phyloP scores from a whole-genome alignment of 2,797 vertebrate species.

The Karalla daura region DNA sequence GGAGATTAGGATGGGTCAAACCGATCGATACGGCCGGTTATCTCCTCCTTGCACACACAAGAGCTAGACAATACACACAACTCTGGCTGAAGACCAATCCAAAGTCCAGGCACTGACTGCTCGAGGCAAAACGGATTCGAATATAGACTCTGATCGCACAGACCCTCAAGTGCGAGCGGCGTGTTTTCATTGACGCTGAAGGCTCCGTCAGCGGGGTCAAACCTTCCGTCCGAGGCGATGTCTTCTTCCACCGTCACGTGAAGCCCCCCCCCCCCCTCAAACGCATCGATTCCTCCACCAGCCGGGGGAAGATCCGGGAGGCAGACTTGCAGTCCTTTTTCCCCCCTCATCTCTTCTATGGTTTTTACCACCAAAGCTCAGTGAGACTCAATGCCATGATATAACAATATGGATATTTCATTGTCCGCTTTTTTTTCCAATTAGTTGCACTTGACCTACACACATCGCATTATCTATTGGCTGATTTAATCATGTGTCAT shows the following conservation, averaged over 20 bases:
- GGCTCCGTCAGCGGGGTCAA: slow-evolving; percentile 1
- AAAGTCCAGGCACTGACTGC: not conserved
- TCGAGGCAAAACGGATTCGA: not conserved
- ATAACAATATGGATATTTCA: too few relatives aligned
- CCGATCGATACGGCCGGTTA: slow-evolving; percentile 46
- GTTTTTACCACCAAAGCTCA: too few relatives aligned
- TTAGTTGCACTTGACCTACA: too few relatives aligned
- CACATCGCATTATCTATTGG: too few relatives aligned
- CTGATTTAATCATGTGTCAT: too few relatives aligned
- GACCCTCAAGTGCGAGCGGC: not conserved
- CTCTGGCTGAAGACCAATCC: not conserved
- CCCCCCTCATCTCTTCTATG: too few relatives aligned
- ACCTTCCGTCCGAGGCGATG: slow-evolving; percentile 30
- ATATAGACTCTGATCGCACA: slow-evolving; percentile 3
- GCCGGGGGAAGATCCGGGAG: slow-evolving; percentile 22
- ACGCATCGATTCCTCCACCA: slow-evolving; percentile 32
- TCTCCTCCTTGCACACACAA: slow-evolving; percentile 44
- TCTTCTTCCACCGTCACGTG: slow-evolving; percentile 34
- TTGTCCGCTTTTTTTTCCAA: too few relatives aligned
- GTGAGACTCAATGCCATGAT: too few relatives aligned
- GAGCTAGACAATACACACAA: not conserved
- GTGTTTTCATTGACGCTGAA: slow-evolving; percentile 8
- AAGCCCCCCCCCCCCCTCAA: not conserved
- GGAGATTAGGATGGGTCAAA: slow-evolving; percentile 38
- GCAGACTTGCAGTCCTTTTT: slow-evolving; percentile 7